These are phyloP conservation scores for Psephotus haematonotus DNA, from an alignment of 2,113 vertebrate genomes.

Conservation along the genomic window DNA sequence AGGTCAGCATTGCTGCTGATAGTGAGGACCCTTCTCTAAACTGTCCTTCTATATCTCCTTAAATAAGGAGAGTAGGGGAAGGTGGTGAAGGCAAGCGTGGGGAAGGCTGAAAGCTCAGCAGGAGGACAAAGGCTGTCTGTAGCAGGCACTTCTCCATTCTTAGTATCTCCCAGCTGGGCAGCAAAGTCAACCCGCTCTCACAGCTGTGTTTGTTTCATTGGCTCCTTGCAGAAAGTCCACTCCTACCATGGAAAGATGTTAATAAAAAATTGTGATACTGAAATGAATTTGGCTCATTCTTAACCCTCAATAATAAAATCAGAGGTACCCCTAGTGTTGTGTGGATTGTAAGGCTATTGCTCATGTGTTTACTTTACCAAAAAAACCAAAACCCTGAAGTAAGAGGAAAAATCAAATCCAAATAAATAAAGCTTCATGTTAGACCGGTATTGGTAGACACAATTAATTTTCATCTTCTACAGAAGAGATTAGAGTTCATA, in stretches of 20 bases:
- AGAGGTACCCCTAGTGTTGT: neutral
- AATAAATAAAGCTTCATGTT: conserved; percentile 51
- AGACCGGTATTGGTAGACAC: conserved; percentile 6
- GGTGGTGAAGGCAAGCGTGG: accelerated
- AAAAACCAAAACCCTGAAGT: neutral
- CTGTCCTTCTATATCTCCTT: neutral
- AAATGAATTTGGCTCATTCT: neutral
- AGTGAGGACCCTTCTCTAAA: neutral
- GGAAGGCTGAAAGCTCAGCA: accelerated
- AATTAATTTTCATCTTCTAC: conserved; percentile 40
- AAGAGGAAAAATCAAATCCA: conserved; percentile 18
- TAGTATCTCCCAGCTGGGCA: neutral
- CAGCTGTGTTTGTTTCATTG: accelerated
- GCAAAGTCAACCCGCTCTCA: neutral
- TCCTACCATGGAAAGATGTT: neutral
- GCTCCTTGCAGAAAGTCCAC: neutral
- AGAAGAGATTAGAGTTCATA: conserved; percentile 26
- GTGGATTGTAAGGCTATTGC: neutral
- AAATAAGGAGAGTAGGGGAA: neutral
- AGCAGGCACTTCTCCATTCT: accelerated
- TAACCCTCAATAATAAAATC: neutral
- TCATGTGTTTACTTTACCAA: neutral
- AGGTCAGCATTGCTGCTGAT: accelerated
- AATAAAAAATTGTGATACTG: neutral
- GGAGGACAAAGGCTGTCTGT: neutral